These are phyloP conservation scores for Acrocyrtus sp. DNA, from an alignment of 2,888 invertebrate species.

Conservation along the genomic window DNA sequence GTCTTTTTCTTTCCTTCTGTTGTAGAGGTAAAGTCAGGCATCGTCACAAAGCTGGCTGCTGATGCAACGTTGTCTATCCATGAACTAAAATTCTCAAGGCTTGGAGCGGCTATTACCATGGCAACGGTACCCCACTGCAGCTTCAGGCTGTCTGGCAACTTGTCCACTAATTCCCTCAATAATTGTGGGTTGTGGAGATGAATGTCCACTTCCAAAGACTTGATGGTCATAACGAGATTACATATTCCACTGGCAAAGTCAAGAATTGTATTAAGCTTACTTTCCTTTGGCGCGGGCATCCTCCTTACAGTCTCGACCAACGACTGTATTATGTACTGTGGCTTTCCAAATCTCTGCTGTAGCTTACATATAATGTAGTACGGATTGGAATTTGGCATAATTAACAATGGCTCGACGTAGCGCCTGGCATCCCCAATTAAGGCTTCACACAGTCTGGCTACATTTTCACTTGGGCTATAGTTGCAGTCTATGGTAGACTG, in stretches of 20 bases:
- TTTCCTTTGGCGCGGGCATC: slow-evolving; percentile 1
- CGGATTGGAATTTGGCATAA: slow-evolving; percentile 23
- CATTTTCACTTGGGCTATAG: slow-evolving; percentile 26
- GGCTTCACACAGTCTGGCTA: slow-evolving; percentile 22
- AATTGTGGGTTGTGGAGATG: slow-evolving; percentile 45
- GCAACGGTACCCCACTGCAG: slow-evolving; percentile 11
- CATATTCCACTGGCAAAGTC: background rate
- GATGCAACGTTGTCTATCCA: slow-evolving; percentile 15
- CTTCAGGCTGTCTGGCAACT: slow-evolving; percentile 27
- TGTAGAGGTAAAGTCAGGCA: background rate
- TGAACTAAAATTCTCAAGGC: slow-evolving; percentile 2
- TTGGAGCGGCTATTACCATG: background rate
- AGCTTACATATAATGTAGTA: slow-evolving; percentile 23
- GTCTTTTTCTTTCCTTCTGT: background rate
- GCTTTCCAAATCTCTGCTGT: slow-evolving; percentile 36
- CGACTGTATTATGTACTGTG: slow-evolving; percentile 25
- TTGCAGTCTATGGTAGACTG: slow-evolving; percentile 20
- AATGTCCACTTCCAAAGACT: background rate
- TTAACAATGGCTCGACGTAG: slow-evolving; percentile 15
- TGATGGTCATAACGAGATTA: slow-evolving; percentile 11
- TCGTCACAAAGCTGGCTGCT: slow-evolving; percentile 11
- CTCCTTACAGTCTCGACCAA: slow-evolving; percentile 23
- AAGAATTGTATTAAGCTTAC: background rate
- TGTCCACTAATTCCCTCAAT: slow-evolving; percentile 35
- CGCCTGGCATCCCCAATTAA: slow-evolving; percentile 30